Evolutionary conservation across 2,797 vertebrate genomes (phyloP), one percentile per base, ranked within the genome.

Genomic region (Amphiprion clarkii): DNA sequence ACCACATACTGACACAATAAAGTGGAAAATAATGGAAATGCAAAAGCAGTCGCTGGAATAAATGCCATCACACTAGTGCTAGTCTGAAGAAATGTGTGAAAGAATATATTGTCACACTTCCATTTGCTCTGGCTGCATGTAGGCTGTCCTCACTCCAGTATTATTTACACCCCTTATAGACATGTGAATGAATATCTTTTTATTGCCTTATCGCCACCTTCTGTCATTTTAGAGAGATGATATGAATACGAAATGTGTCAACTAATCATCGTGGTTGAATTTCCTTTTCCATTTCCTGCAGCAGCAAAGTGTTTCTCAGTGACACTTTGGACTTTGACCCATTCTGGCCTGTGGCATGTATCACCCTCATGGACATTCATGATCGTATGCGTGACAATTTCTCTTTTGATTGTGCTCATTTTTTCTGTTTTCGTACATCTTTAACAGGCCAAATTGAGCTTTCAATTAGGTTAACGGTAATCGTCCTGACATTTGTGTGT

Each of bases 281-380:
- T 59, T 46, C 9, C n/a, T 51, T 63, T 62, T 69, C 1, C 7
- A 17, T 70, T 79, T 68, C 66, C 42, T 48, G 51, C 40, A 48
- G 39, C 21, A 63, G 46, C 44, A 73, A 21, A 13, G 31, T 31
- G 31, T 39, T 65, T 29, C 21, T 42, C 31, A 58, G 2, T 84
- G n/a, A 56, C 13, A 74, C 64, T 65, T 78, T 81, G 74, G 81
- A 91, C 88, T 90, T 89, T 84, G 71, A 87, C 62, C 87, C 76
- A 36, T 29, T 49, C 27, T 51, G 9, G n/a, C 6, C 48, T 29
- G 52, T 29, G 29, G 49, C 80, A 83, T 8, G 58, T n/a, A 27
- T 76, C n/a, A 40, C 52, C 40, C 67, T 60, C 82, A 67, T 83
- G 78, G 40, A 65, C 57, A 63, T 6, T 5, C n/a, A 17, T 56